Evolutionary conservation across 2,797 vertebrate genomes (phyloP).

Genomic region (Melanotaenia maccullochi): DNA sequence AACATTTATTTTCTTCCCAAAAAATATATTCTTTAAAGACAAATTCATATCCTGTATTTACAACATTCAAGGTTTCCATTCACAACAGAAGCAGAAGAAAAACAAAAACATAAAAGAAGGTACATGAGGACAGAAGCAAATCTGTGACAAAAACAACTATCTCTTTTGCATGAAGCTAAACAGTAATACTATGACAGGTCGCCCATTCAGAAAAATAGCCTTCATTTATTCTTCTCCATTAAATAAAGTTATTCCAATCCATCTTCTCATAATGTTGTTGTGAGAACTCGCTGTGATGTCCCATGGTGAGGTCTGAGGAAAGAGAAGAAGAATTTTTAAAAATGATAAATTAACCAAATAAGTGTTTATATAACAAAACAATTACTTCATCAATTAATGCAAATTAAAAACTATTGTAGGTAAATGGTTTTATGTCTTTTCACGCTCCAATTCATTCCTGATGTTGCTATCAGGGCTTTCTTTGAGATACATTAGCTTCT

Average conservation of each 20-base stretch:
- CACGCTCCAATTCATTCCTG: conserved; percentile 55
- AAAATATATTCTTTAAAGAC: conserved; percentile 84
- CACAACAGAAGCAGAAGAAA: conserved; percentile 64
- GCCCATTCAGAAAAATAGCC: conserved; percentile 66
- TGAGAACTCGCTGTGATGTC: conserved; percentile 80
- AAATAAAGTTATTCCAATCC: conserved; percentile 73
- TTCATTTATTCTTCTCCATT: conserved; percentile 72
- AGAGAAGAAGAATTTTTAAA: not conserved
- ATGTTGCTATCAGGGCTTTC: conserved; percentile 61
- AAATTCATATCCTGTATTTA: conserved; percentile 82
- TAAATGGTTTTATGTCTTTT: conserved; percentile 58
- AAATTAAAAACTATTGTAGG: conserved; percentile 41
- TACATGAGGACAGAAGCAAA: conserved; percentile 66
- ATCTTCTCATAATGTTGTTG: conserved; percentile 78
- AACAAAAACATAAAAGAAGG: conserved; percentile 49
- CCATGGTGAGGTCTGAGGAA: conserved; percentile 80
- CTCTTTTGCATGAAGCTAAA: conserved; percentile 69
- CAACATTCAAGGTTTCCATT: conserved; percentile 74
- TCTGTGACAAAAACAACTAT: conserved; percentile 71
- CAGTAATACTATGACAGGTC: conserved; percentile 71
- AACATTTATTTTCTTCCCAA: conserved; percentile 81
- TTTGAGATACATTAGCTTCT: conserved; percentile 70
- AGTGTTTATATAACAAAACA: not conserved
- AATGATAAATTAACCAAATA: not conserved
- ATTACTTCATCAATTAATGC: conserved; percentile 43